Percentiles rank a stretch among this genome's conserved stretches.
These are phyloP conservation scores for Augochlora pura DNA, from an alignment of 1,140 invertebrate species.

Conservation along the genomic window DNA sequence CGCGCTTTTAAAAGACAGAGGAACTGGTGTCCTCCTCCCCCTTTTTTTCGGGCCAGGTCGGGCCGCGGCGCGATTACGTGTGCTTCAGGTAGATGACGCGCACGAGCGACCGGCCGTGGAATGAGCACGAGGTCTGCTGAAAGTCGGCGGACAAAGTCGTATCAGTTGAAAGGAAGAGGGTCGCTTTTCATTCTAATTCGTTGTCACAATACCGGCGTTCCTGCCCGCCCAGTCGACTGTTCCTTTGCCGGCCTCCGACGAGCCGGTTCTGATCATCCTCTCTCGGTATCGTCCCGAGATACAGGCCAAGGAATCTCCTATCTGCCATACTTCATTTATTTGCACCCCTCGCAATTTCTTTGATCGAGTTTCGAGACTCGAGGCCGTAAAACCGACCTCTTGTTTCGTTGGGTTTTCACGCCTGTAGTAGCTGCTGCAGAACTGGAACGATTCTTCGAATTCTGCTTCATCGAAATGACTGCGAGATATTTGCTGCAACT, in stretches of 20 bases:
- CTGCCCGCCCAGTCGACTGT: neutral
- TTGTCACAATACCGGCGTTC: conserved; percentile 35
- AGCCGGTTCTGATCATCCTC: too few species aligned
- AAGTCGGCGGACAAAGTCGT: conserved; percentile 43
- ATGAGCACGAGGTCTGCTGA: conserved; percentile 5
- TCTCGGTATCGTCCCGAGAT: neutral
- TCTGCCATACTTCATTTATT: neutral
- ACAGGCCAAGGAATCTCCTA: neutral
- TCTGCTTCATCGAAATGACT: too few species aligned
- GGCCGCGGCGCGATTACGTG: conserved; percentile 34
- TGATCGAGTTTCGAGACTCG: too few species aligned
- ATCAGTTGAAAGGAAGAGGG: conserved; percentile 26
- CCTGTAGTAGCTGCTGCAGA: too few species aligned
- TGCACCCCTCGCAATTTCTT: neutral
- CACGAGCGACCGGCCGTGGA: conserved; percentile 1
- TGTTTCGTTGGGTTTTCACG: too few species aligned
- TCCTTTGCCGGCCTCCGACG: neutral
- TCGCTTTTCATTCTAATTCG: conserved; percentile 50
- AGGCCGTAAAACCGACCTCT: too few species aligned
- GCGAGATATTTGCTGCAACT: too few species aligned
- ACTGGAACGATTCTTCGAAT: too few species aligned
- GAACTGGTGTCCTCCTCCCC: conserved; percentile 25
- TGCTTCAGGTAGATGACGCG: conserved; percentile 28
- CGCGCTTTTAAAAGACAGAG: conserved; percentile 52
- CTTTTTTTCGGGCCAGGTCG: conserved; percentile 1